Evolutionary conservation across 2,888 invertebrate species (phyloP), one percentile per base, ranked within the genome.

Genomic region (Yponomeuta cagnagella): DNA sequence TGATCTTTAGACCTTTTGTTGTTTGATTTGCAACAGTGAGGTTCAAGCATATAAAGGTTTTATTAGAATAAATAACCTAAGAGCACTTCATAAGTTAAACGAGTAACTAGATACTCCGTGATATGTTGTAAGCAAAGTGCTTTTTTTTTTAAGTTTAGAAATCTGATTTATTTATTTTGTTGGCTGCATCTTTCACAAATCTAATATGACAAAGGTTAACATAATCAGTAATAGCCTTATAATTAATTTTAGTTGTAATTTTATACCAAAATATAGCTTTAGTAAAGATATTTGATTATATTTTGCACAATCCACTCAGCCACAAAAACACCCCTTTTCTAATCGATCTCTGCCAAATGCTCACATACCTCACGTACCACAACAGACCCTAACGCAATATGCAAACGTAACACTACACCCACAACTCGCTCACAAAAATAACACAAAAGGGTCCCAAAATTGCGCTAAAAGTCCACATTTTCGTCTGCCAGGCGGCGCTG

Each of bases 401-500:
- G 52, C 52, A 58, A 58, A 58, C 52, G 52, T 58, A 58, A 58
- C 52, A 58, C 52, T 58, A 58, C 52, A 58, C 52, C 52, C 52
- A 1, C 52, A 58, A 58, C 52, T 15, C 15, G 52, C 52, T 58
- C 15, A 58, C 52, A 58, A 58, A 52, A 15, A 58, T 58, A 58
- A 58, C 52, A 58, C 52, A 58, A 58, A 52, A 58, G 52, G 52
- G 52, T 43, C 52, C 52, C 52, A 58, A 15, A 23, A 58, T 68
- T 68, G 68, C 68, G 64, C 70, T 15, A 63, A 43, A 69, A 52
- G n/a, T 70, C 63, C 70, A 70, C 63, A 63, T 70, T 63, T 70
- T 10, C 12, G 23, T 2, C 15, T 30, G 30, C 10, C 68, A 52
- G 68, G 48, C 68, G 68, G 68, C 58, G 10, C 31, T n/a, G 12